Evolutionary conservation across 2,888 invertebrate species (phyloP).

Genomic region (Coelopa pilipes): DNA sequence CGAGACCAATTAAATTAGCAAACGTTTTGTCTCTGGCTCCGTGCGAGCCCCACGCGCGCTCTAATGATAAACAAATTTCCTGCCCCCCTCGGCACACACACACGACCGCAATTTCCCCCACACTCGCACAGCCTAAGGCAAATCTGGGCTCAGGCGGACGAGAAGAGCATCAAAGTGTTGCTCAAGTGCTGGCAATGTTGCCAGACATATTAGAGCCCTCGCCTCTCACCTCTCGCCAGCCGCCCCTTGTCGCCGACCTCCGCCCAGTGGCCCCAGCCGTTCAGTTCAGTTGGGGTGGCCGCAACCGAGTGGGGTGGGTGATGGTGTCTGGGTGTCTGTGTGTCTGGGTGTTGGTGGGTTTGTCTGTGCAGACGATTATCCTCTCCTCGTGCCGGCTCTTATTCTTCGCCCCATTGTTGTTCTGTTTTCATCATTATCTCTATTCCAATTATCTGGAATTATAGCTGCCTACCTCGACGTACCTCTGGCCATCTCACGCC

Average conservation of each 20-base stretch:
- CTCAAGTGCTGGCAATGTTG: slow-evolving; percentile 12
- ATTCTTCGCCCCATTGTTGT: background rate
- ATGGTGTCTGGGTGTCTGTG: no score
- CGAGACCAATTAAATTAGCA: slow-evolving; percentile 57
- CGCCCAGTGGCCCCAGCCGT: no score
- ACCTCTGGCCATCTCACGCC: background rate
- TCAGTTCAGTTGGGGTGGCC: slow-evolving; percentile 22
- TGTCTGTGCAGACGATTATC: slow-evolving; percentile 31
- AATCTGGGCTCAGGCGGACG: background rate
- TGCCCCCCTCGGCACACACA: slow-evolving; percentile 3
- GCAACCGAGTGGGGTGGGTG: no score
- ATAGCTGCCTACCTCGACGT: slow-evolving; percentile 52
- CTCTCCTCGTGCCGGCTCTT: background rate
- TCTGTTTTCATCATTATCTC: slow-evolving; percentile 55
- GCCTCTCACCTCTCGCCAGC: background rate
- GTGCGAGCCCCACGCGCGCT: background rate
- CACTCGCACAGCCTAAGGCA: background rate
- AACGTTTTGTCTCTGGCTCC: slow-evolving; percentile 35
- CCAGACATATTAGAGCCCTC: slow-evolving; percentile 25
- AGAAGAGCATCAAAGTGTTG: slow-evolving; percentile 21
- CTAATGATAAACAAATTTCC: slow-evolving; percentile 33
- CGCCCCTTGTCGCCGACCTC: no score
- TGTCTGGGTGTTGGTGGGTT: slow-evolving; percentile 16
- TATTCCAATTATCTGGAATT: slow-evolving; percentile 64
- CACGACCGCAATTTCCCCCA: background rate